A percentile compares a stretch with the other conserved stretches of the same genome.
phyloP scores from a whole-genome alignment of 2,888 invertebrate genomes.

The Mantis religiosa region DNA sequence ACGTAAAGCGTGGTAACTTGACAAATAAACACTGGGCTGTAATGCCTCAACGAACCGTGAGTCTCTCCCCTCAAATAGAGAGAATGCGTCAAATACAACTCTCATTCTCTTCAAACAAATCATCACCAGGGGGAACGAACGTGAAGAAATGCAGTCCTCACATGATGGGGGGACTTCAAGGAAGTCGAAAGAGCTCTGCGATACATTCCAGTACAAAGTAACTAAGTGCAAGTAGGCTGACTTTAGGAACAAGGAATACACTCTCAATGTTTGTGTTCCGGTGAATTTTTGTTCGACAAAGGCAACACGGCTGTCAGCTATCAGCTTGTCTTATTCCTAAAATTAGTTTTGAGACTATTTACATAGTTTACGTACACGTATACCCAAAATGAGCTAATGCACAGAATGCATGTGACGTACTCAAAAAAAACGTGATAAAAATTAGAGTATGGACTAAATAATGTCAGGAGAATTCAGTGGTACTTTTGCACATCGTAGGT shows the following conservation, averaged over 20 bases:
- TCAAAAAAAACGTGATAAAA: too few relatives aligned
- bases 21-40: not conserved
- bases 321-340: too few relatives aligned
- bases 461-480: too few relatives aligned
- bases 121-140: not conserved
- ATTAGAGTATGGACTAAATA: too few relatives aligned
- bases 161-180: not conserved
- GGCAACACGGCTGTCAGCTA: too few relatives aligned
- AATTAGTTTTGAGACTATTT: too few relatives aligned
- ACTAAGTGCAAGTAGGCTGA: not conserved
- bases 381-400: too few relatives aligned
- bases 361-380: too few relatives aligned
- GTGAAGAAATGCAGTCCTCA: not conserved
- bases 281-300: too few relatives aligned
- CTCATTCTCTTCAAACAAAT: not conserved
- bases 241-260: not conserved
- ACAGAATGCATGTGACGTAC: too few relatives aligned
- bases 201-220: not conserved
- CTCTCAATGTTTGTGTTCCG: not conserved
- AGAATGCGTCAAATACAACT: not conserved
- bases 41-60: not conserved
- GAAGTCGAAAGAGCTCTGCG: not conserved
- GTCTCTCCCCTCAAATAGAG: not conserved
- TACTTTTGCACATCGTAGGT: too few relatives aligned
- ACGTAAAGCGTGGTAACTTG: not conserved